These are phyloP conservation scores for rat (Rattus norvegicus) DNA, from an alignment of 2,113 vertebrate species.

Conservation along the genomic window DNA sequence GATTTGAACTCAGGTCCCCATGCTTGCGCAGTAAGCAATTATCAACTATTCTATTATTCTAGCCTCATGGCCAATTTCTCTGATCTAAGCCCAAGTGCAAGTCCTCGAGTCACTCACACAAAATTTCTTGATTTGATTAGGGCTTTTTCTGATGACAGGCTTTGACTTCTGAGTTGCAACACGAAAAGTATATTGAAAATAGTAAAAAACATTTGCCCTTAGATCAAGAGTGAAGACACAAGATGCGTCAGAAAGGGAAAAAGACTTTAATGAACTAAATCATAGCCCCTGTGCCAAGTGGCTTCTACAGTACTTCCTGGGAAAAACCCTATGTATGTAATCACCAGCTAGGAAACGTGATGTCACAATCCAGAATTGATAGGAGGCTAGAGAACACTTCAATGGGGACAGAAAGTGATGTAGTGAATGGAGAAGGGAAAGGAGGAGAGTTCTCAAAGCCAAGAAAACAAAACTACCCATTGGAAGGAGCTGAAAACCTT, in stretches of 20 bases:
- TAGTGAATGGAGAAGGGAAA: too few relatives aligned
- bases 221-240: slow-evolving; percentile 9
- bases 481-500: slow-evolving; percentile 1
- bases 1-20: neutral
- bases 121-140: slow-evolving; percentile 14
- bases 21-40: neutral
- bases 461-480: neutral
- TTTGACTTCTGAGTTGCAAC: neutral
- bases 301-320: neutral
- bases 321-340: neutral
- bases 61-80: neutral
- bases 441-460: neutral
- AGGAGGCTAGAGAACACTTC: neutral
- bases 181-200: neutral
- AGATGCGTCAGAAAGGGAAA: neutral
- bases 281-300: neutral
- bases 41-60: neutral
- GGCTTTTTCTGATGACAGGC: neutral
- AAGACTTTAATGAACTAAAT: neutral
- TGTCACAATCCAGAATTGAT: neutral
- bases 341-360: neutral
- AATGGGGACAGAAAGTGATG: neutral
- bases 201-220: neutral
- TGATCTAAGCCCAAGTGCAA: neutral
- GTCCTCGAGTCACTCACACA: neutral